Base-by-base conservation (phyloP, 2,888 invertebrate genomes). In the Colostygia pectinataria region DNA sequence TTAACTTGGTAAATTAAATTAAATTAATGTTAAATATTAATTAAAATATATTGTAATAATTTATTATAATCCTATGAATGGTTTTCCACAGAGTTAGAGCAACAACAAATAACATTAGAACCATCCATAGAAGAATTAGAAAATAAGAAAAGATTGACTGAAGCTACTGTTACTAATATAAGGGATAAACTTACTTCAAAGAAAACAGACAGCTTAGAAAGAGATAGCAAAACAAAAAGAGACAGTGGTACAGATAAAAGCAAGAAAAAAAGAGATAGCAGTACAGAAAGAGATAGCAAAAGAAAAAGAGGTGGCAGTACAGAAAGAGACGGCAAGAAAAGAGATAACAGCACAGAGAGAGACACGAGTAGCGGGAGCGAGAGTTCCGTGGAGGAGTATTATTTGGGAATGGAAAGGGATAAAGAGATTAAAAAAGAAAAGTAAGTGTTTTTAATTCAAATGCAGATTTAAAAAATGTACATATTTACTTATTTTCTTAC, bases 331-430 rank as follows among this genome's bases (percentile, higher is more conserved):
- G 67, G 65, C 24, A 89, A 81, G 63, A 77, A 54, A 63, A 76
- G 67, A 52, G 62, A 61, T 42, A 63, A 71, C 14, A 69, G 65
- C 10, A 86, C 77, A 53, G 75, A 63, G 64, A 76, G 51, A 59
- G 74, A 65, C n/a, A n/a, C n/a, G n/a, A n/a, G n/a, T n/a, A n/a
- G n/a, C n/a, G 27, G 64, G 68, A 36, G 72, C 71, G 28, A 82
- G 80, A 66, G 56, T 79, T 83, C 91, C 6, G 91, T 91, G 42
- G 92, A 91, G 46, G 90, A 92, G 53, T 92, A 93, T 78, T 93
- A 94, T 63, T 80, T 93, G 15, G 93, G 94, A 28, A 92, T 94
- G 61, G 93, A 93, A 48, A 90, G 89, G 63, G 88, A 91, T 58
- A 87, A 92, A 12, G 92, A 91, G 59, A 89, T 91, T 40, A 85